Percentiles rank a stretch among this genome's conserved stretches.
Evolutionary conservation across 2,888 invertebrate genomes (phyloP).

Genomic region (Hirtodrosophila duncani): DNA sequence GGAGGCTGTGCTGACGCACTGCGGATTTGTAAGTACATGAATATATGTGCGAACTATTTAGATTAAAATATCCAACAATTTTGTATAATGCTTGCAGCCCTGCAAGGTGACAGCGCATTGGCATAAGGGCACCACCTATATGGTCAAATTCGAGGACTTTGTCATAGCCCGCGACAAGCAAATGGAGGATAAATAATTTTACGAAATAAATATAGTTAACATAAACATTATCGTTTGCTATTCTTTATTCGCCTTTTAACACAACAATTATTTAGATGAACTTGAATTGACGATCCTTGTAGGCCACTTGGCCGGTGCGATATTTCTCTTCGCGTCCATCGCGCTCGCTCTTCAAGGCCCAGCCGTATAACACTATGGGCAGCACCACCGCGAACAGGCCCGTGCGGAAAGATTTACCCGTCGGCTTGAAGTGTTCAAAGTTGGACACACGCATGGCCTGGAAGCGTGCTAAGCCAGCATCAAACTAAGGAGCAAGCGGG

Average conservation of each 20-base stretch:
- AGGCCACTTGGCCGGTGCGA: slow-evolving; percentile 86
- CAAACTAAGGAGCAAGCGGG: slow-evolving; percentile 84
- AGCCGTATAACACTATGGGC: slow-evolving; percentile 81
- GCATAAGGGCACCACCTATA: slow-evolving; percentile 99
- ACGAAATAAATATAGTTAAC: slow-evolving; percentile 5
- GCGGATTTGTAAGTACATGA: slow-evolving; percentile 92
- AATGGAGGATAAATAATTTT: slow-evolving; percentile 86
- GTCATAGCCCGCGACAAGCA: slow-evolving; percentile 94
- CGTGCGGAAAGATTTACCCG: slow-evolving; percentile 80
- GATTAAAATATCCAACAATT: not conserved
- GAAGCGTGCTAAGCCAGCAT: slow-evolving; percentile 87
- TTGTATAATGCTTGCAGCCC: slow-evolving; percentile 84
- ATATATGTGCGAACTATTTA: not conserved
- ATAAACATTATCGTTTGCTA: slow-evolving; percentile 28
- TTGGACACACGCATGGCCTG: slow-evolving; percentile 84
- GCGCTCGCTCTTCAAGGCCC: slow-evolving; percentile 80
- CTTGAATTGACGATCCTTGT: slow-evolving; percentile 86
- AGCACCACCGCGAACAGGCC: slow-evolving; percentile 80
- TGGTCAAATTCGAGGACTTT: slow-evolving; percentile 97
- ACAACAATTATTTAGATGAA: slow-evolving; percentile 79
- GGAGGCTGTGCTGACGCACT: slow-evolving; percentile 94
- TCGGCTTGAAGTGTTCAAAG: slow-evolving; percentile 84
- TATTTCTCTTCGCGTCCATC: slow-evolving; percentile 80
- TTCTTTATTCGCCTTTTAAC: slow-evolving; percentile 46
- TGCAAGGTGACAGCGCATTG: slow-evolving; percentile 99